Evolutionary conservation across 2,888 invertebrate species (phyloP).

Genomic region (Coremacera marginata): DNA sequence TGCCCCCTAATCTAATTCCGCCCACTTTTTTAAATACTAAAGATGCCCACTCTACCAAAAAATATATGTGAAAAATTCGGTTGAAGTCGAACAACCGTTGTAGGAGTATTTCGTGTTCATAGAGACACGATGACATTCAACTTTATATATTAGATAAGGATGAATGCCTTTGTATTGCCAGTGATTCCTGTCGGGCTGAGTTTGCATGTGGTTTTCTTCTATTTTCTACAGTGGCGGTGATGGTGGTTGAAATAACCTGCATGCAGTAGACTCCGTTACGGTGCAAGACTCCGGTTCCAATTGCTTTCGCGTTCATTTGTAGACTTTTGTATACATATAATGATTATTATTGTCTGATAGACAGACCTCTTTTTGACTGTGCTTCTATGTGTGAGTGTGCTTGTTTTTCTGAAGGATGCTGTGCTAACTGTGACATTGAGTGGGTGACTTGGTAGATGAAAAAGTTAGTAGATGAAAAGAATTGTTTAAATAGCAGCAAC

Average conservation of each 20-base stretch:
- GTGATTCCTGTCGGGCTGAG: neutral
- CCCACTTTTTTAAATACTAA: too few species aligned
- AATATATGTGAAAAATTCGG: too few species aligned
- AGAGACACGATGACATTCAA: too few species aligned
- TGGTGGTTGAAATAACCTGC: too few species aligned
- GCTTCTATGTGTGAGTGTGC: neutral
- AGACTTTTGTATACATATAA: neutral
- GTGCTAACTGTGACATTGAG: neutral
- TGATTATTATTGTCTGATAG: neutral
- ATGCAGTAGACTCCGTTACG: too few species aligned
- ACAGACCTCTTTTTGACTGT: neutral
- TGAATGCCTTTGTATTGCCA: neutral
- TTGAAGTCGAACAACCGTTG: too few species aligned
- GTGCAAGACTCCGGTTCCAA: too few species aligned
- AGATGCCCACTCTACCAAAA: too few species aligned
- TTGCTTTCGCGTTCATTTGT: constrained; percentile 39
- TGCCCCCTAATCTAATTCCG: too few species aligned
- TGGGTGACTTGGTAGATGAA: neutral
- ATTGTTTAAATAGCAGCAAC: neutral
- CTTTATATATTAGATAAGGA: neutral
- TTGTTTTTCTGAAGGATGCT: neutral
- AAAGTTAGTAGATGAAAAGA: neutral
- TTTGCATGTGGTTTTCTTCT: neutral
- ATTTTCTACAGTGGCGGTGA: too few species aligned
- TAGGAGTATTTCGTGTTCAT: too few species aligned